A percentile compares a stretch with the other conserved stretches of the same genome.
These are phyloP conservation scores for Grammomys dolichurus DNA, from an alignment of 2,113 vertebrate species.

Conservation along the genomic window DNA sequence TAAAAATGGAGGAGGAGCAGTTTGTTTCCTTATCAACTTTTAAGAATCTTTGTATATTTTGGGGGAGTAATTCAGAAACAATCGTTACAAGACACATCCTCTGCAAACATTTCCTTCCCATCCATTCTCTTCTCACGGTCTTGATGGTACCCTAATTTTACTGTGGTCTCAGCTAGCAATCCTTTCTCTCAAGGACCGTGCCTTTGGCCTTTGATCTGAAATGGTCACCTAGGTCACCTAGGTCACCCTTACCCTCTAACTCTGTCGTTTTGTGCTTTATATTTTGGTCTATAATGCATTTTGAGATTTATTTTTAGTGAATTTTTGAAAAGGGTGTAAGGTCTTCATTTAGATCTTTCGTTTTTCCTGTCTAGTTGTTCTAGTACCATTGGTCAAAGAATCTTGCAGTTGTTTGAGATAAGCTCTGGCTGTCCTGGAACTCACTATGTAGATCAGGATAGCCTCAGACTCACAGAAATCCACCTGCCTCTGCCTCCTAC, in stretches of 20 bases:
- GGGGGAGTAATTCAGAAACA: background rate
- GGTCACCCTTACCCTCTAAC: background rate
- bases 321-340: background rate
- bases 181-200: background rate
- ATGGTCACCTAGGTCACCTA: background rate
- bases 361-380: background rate
- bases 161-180: background rate
- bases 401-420: conserved; percentile 1
- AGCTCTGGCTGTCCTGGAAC: background rate
- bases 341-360: background rate
- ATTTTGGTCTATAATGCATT: background rate
- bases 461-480: background rate
- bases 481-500: background rate
- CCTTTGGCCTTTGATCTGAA: background rate
- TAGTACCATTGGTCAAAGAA: background rate
- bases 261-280: conserved; percentile 36
- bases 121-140: conserved; percentile 28
- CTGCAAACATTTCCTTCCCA: background rate
- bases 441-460: background rate
- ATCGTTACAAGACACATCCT: background rate
- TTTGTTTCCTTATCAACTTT: conserved; percentile 9
- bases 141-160: background rate
- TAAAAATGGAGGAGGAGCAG: background rate
- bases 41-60: conserved; percentile 33
- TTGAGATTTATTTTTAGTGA: background rate